Conservation (phyloP, 2,888 invertebrate genomes). For the Synergus japonicus region DNA sequence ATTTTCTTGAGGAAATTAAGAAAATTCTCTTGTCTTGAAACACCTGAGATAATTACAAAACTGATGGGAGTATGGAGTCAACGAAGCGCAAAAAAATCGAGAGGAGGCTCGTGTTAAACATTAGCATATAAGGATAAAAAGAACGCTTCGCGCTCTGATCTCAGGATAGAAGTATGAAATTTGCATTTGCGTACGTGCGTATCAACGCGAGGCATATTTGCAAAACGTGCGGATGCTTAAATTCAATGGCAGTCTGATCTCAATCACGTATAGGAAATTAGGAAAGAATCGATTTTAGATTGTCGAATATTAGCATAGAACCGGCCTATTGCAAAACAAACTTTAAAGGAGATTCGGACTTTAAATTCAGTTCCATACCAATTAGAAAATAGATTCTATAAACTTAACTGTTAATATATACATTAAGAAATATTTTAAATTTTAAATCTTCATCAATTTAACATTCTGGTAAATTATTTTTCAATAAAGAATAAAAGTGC, state of each 20-base stretch:
- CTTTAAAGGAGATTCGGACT: slow-evolving; percentile 53
- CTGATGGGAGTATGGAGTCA: slow-evolving; percentile 47
- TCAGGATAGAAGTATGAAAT: slow-evolving; percentile 39
- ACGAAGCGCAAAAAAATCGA: slow-evolving; percentile 52
- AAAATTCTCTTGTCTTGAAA: not conserved
- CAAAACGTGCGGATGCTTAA: slow-evolving; percentile 16
- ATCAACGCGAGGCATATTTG: slow-evolving; percentile 6
- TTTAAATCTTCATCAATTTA: too few species aligned
- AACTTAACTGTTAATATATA: not conserved
- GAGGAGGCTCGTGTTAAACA: slow-evolving; percentile 55
- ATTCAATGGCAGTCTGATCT: slow-evolving; percentile 12
- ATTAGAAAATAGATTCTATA: not conserved
- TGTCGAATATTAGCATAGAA: slow-evolving; percentile 57
- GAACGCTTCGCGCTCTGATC: slow-evolving; percentile 52
- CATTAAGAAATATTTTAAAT: too few species aligned
- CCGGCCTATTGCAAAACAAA: slow-evolving; percentile 54
- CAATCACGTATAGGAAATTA: slow-evolving; percentile 38
- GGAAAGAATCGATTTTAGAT: slow-evolving; percentile 49
- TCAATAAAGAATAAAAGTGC: too few species aligned
- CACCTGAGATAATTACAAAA: slow-evolving; percentile 44
- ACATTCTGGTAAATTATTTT: too few species aligned
- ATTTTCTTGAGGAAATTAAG: not conserved
- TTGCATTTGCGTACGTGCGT: slow-evolving; percentile 18
- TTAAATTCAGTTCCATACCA: slow-evolving; percentile 45
- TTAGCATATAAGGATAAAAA: slow-evolving; percentile 56